These are phyloP conservation scores for Tinamus guttatus DNA, from an alignment of 2,113 vertebrate genomes.

Conservation along the genomic window DNA sequence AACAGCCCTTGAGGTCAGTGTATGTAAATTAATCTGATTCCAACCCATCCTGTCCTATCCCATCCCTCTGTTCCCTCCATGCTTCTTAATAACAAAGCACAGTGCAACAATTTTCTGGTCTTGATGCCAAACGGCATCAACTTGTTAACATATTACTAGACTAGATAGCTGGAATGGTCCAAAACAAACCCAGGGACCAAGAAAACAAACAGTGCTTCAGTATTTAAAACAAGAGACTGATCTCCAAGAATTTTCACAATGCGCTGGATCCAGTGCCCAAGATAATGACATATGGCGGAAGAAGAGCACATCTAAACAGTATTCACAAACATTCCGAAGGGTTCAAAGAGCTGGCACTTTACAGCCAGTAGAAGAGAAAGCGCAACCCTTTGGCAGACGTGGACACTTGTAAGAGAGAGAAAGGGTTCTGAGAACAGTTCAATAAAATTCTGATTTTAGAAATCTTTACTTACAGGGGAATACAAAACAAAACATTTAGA, in stretches of 20 bases:
- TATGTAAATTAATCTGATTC: background rate
- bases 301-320: background rate
- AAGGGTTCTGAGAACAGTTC: background rate
- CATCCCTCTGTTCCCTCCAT: background rate
- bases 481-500: background rate
- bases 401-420: background rate
- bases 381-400: background rate
- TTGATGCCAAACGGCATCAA: background rate
- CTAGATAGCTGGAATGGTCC: background rate
- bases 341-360: background rate
- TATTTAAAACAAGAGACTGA: background rate
- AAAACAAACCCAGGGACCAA: background rate
- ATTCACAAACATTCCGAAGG: background rate
- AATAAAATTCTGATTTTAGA: background rate
- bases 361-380: background rate
- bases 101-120: background rate
- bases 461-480: no score
- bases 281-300: background rate
- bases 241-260: background rate
- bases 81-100: background rate
- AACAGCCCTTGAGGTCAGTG: background rate
- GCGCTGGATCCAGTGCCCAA: background rate
- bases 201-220: background rate
- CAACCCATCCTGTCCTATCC: background rate
- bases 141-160: background rate